Evolutionary conservation across 2,113 vertebrate species (phyloP), one percentile per base, ranked within the genome.

Genomic region (Actenoides hombroni): DNA sequence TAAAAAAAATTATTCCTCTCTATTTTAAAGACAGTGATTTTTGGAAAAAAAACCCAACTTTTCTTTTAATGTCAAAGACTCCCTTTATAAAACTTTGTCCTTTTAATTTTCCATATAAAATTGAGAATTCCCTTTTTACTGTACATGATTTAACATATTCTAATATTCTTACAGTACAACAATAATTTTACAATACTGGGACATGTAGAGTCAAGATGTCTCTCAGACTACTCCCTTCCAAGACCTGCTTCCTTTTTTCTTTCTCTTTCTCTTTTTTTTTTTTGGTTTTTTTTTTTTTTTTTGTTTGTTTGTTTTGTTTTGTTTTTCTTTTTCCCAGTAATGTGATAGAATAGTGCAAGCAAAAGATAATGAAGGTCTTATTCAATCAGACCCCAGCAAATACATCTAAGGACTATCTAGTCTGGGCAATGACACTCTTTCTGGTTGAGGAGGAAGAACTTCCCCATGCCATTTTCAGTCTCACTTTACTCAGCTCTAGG

Each of bases 381-480:
- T 2, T 3, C 0, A 0, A 23, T 48, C 5, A 20, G 46, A 16
- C 4, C 29, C 10, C 31, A 68, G 16, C 4, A 42, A 37, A 5
- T 16, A 4, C 9, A 13, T 17, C 4, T 26, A 46, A 44, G 10
- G 6, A 5, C 37, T 53, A 11, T 68, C 46, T 37, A 11, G 11
- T 49, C 13, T 16, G 0, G 35, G 11, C 31, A 73, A 16, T 54
- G 25, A 35, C 6, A 48, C 6, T 31, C 19, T 61, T 76, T 86
- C 23, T 7, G 40, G 16, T 24, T 0, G 1, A 28, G 6, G 18
- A 85, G 8, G 23, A 74, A n/a, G 25, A 65, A 60, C 23, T 73
- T 63, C 8, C 14, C 9, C 17, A 17, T 20, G 18, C 3, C 5
- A 21, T 73, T 64, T 77, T 90, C 53, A 68, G 12, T 49, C 19